Conservation (phyloP, 2,888 invertebrate genomes). For the Dastarcus helophoroides region DNA sequence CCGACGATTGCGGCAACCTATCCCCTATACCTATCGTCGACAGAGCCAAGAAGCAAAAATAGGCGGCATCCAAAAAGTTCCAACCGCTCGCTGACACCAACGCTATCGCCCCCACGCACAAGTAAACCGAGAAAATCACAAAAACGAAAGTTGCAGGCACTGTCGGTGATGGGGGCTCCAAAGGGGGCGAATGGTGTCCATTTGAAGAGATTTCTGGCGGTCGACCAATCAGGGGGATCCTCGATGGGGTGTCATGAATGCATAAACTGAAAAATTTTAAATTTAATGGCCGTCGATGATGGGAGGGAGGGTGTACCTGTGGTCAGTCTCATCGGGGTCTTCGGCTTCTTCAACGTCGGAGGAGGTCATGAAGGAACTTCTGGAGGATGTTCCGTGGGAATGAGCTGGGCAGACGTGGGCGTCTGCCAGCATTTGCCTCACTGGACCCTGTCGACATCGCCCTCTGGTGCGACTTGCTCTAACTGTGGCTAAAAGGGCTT, state of each 20-base stretch:
- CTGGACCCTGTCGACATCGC: constrained; percentile 29
- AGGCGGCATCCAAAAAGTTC: constrained; percentile 70
- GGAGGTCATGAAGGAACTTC: constrained; percentile 26
- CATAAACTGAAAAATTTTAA: constrained; percentile 29
- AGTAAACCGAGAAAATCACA: constrained; percentile 54
- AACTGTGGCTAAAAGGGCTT: constrained; percentile 34
- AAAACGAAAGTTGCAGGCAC: constrained; percentile 56
- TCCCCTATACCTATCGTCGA: constrained; percentile 77
- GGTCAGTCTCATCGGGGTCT: constrained; percentile 49
- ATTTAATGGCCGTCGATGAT: constrained; percentile 3
- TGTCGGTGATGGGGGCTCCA: constrained; percentile 28
- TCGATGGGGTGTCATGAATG: constrained; percentile 63
- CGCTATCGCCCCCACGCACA: constrained; percentile 63
- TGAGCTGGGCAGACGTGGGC: constrained; percentile 38
- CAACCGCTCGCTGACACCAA: constrained; percentile 74
- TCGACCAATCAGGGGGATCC: constrained; percentile 61
- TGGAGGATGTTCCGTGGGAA: constrained; percentile 24
- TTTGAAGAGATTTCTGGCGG: constrained; percentile 29
- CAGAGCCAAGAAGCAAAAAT: constrained; percentile 76
- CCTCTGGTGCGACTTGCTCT: constrained; percentile 31
- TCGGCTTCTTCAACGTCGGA: constrained; percentile 46
- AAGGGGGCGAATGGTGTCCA: constrained; percentile 34
- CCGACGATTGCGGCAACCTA: constrained; percentile 46
- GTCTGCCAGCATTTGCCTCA: constrained; percentile 38
- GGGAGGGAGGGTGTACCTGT: constrained; percentile 22